Evolutionary conservation across 2,113 vertebrate species (phyloP).

Genomic region (Capreolus pygargus): DNA sequence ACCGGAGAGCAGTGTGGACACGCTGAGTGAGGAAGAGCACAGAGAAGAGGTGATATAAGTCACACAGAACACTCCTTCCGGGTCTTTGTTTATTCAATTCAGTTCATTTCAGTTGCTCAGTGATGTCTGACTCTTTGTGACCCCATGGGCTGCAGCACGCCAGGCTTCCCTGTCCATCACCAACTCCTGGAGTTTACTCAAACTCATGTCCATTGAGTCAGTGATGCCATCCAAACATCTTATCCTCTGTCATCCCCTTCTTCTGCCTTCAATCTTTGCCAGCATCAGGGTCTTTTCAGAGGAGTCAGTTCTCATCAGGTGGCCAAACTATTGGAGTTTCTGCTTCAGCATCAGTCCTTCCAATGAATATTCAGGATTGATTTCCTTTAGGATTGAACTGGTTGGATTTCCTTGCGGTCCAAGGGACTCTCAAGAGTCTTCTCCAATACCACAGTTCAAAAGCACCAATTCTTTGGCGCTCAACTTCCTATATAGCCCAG

Average conservation of each 20-base stretch:
- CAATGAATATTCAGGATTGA: background rate
- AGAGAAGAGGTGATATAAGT: background rate
- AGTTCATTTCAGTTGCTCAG: background rate
- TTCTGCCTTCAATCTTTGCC: background rate
- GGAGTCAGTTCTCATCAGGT: background rate
- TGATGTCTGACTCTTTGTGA: background rate
- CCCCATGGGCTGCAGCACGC: background rate
- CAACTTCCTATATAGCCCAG: background rate
- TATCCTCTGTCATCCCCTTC: background rate
- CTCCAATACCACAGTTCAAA: background rate
- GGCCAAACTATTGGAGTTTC: background rate
- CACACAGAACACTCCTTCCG: background rate
- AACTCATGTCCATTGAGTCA: background rate
- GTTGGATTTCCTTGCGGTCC: background rate
- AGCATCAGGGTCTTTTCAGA: background rate
- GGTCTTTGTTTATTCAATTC: background rate
- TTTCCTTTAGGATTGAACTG: background rate
- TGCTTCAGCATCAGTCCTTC: background rate
- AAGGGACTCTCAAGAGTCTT: background rate
- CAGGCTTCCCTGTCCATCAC: background rate
- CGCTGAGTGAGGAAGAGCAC: background rate
- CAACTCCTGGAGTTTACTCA: background rate
- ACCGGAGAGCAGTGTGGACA: background rate
- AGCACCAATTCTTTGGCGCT: rapidly evolving
- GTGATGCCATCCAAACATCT: background rate